Evolutionary conservation across 2,888 invertebrate species (phyloP), one percentile per base, ranked within the genome.

Genomic region (Leucoma salicis): DNA sequence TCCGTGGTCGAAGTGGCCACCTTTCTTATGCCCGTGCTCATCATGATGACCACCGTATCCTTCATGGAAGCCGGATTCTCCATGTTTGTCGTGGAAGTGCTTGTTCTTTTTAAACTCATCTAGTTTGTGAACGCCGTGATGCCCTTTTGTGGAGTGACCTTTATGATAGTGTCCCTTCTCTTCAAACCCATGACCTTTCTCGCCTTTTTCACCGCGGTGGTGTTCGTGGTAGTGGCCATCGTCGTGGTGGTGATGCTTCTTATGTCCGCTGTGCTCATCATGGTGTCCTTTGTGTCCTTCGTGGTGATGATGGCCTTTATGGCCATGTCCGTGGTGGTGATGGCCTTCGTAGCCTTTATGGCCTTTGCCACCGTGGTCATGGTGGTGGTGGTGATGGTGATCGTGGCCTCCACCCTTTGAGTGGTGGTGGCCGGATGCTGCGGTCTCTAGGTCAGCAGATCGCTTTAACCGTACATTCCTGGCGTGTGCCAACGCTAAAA

Each of bases 61-160:
- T 66, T 94, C 94, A 72, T 95, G 93, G 67, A 92, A 92, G 0
- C 94, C 95, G 39, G 92, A 92, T 56, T 94, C 94, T 60, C 95
- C 95, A 61, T 95, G 93, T 75, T 95, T 95, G 61, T 96, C 95
- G 76, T 93, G 95, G 92, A 95, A 95, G 74, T 96, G 94, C 66
- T 95, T 95, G 64, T 95, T 92, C 73, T 96, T 96, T 73, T 95
- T 95, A 82, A 92, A 95, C 75, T 96, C 96, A 77, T 96, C 95
- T 74, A 94, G 73, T 75, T 96, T 96, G 82, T 96, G 95, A 1
- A 95, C 91, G 55, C 95, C 94, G 70, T 96, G 96, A 63, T 95
- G 95, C 35, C 96, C 95, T 74, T 96, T 95, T 45, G 95, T 96
- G 61, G 93, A 94, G 82, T 96, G 95, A 0, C 96, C 96, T 66